Percentiles rank a stretch among this genome's conserved stretches.
These are phyloP conservation scores for Drosophila repletoides DNA, from an alignment of 1,140 invertebrate species.

Conservation along the genomic window DNA sequence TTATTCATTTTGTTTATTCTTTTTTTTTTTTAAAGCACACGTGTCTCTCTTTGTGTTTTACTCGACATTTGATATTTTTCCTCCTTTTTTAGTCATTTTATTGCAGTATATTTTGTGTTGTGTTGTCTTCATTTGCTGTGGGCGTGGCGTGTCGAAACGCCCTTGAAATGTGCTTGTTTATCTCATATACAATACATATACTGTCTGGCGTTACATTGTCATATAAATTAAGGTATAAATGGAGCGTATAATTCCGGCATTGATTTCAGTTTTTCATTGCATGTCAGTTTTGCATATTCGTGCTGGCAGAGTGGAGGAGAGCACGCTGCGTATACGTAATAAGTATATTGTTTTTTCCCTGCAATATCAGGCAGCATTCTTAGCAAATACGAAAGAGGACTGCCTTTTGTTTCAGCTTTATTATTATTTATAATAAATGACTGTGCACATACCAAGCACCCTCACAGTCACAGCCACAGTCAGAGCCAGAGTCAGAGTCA, in stretches of 20 bases:
- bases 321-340: conserved; percentile 56
- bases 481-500: conserved; percentile 7
- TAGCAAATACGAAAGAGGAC: conserved; percentile 41
- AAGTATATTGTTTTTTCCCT: conserved; percentile 16
- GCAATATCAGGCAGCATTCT: not conserved
- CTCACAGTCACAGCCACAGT: not conserved
- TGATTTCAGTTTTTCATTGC: conserved; percentile 47
- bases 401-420: conserved; percentile 40
- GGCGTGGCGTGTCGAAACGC: conserved; percentile 10
- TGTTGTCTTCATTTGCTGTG: conserved; percentile 15
- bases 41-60: conserved; percentile 13
- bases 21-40: conserved; percentile 23
- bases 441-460: conserved; percentile 52
- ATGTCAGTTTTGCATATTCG: conserved; percentile 34
- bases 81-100: conserved; percentile 13
- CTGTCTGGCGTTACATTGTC: conserved; percentile 31
- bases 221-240: conserved; percentile 47
- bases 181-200: too few relatives aligned
- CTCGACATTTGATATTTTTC: not conserved
- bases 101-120: conserved; percentile 15
- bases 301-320: conserved; percentile 13
- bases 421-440: conserved; percentile 81
- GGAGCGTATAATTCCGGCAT: conserved; percentile 63
- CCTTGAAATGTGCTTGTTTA: conserved; percentile 54
- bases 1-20: not conserved